Evolutionary conservation across 53 echinoderm and acorn worm species (phyloP), one percentile per base, ranked within the genome.

Genomic region (Paracentrotus lividus): DNA sequence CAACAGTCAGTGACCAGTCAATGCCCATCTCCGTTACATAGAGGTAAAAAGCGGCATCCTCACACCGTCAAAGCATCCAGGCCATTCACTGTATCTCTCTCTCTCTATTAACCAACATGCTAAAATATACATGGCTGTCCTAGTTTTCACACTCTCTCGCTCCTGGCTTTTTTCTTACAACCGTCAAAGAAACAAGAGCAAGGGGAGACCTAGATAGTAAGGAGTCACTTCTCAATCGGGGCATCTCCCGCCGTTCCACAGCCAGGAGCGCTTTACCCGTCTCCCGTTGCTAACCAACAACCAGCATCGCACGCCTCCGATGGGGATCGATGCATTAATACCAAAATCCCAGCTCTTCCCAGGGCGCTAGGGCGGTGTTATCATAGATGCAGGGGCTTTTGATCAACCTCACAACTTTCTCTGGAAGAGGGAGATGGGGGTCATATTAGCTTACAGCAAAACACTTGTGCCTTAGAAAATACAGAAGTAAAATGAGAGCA

Each of bases 111-210:
- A 78, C 91, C 81, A 55, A 77, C 92, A 92, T 92, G 92, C 77
- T 77, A 59, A 92, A 43, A 56, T 69, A 78, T 44, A 92, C 56
- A 78, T 42, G 52, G 81, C 92, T 90, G 92, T 36, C 92, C 92
- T 60, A 92, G 92, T 92, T 92, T 81, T 78, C 92, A 92, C 92
- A 92, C 92, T 90, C 33, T 72, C 75, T 90, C 53, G 75, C 91
- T 90, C 53, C 91, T 90, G 91, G 75, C 75, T 23, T 38, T 72
- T 86, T 86, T 47, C 56, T 23, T 56, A 86, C 33, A 10, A 26
- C 40, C 21, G 21, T 34, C 55, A 32, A 89, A 89, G 86, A 86
- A 86, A 86, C 49, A 72, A 90, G 66, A 90, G 66, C 59, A 64
- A 66, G 64, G 53, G 72, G 90, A 90, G 90, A 72, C 69, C 72